Conservation (phyloP, 1,140 invertebrate genomes). For the Riptortus pedestris region DNA sequence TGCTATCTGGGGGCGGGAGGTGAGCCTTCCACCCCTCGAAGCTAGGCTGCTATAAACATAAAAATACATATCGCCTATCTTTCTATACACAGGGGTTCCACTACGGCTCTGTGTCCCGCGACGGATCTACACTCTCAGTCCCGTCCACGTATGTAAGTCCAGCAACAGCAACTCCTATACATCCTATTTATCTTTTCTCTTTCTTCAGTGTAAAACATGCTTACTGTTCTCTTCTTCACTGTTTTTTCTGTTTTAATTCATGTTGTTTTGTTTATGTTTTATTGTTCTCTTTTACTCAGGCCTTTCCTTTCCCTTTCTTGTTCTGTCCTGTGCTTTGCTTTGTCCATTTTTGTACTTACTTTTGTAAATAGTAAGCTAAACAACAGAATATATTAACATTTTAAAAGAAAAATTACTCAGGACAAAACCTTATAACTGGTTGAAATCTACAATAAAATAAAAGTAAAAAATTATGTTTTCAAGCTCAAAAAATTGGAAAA, state of each 20-base stretch:
- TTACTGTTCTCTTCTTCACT: constrained; percentile 2
- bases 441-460: too few relatives aligned
- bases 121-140: constrained; percentile 63
- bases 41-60: too few relatives aligned
- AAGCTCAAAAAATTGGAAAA: too few relatives aligned
- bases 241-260: not conserved
- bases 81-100: constrained; percentile 33
- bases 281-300: not conserved
- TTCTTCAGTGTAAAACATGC: constrained; percentile 5
- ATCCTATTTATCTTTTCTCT: constrained; percentile 5
- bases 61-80: constrained; percentile 21
- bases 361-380: too few relatives aligned
- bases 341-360: constrained; percentile 8
- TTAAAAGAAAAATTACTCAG: too few relatives aligned
- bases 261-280: not conserved
- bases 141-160: constrained; percentile 52
- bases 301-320: constrained; percentile 9
- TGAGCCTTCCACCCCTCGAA: not conserved
- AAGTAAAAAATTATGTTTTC: too few relatives aligned
- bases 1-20: not conserved
- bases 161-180: constrained; percentile 16
- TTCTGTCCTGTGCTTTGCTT: constrained; percentile 23
- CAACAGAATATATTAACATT: too few relatives aligned
- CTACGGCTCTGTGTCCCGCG: constrained; percentile 39
- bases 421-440: too few relatives aligned